phyloP scores from a whole-genome alignment of 2,113 vertebrate species.

The Colaptes auratus region DNA sequence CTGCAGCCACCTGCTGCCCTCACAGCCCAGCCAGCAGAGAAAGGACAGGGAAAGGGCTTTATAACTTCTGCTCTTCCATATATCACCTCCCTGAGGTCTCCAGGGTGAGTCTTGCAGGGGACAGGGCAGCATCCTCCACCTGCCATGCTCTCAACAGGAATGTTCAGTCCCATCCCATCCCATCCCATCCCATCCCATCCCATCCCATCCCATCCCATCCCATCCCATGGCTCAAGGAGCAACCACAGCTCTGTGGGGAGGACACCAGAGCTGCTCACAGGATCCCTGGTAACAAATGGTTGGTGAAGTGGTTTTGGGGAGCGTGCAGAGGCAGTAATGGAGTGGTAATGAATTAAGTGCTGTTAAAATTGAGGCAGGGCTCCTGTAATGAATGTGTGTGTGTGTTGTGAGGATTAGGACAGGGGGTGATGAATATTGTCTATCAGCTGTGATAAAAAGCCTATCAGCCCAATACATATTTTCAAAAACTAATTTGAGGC shows the following conservation, averaged over 20 bases:
- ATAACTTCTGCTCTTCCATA: not conserved
- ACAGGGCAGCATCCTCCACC: not conserved
- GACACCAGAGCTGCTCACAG: accelerated
- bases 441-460: conserved; percentile 50
- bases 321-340: not conserved
- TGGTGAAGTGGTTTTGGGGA: not conserved
- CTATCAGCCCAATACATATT: conserved; percentile 16
- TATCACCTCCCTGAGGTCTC: accelerated
- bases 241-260: accelerated
- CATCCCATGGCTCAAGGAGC: accelerated
- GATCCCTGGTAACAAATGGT: not conserved
- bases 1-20: accelerated
- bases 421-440: conserved; percentile 14
- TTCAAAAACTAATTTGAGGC: conserved; percentile 44
- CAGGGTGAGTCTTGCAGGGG: not conserved
- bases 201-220: not conserved
- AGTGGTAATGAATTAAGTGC: not conserved
- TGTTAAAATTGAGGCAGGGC: not conserved
- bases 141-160: accelerated
- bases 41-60: not conserved
- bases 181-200: accelerated
- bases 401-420: not conserved
- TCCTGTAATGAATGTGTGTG: not conserved
- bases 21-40: accelerated
- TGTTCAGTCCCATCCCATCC: not conserved